Conservation (phyloP, 2,113 vertebrate genomes). For the Muntiacus muntjak region DNA sequence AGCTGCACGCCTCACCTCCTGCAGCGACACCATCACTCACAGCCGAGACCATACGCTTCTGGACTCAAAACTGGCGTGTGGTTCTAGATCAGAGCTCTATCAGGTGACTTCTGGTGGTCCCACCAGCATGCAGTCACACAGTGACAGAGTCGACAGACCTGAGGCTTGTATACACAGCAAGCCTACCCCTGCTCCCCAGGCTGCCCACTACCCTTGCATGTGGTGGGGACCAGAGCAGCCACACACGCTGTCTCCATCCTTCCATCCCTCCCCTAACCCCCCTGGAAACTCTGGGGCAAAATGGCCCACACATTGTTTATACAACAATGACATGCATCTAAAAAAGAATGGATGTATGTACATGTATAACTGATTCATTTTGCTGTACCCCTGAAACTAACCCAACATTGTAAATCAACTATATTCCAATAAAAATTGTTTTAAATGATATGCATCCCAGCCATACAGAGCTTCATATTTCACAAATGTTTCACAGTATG, state of each 20-base stretch:
- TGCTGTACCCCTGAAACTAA: not conserved
- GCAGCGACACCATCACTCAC: not conserved
- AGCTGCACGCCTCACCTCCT: not conserved
- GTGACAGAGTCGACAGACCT: not conserved
- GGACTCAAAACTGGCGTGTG: not conserved
- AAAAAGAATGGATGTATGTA: not conserved
- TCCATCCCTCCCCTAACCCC: not conserved
- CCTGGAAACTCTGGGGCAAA: not conserved
- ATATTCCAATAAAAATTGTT: not conserved
- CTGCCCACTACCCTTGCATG: not conserved
- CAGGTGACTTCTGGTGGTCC: not conserved
- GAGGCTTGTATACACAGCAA: not conserved
- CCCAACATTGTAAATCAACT: not conserved
- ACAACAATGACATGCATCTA: not conserved
- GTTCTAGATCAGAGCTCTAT: not conserved
- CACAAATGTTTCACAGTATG: not conserved
- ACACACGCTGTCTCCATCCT: not conserved
- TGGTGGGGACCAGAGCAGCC: not conserved
- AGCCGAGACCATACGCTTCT: not conserved
- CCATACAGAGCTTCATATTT: not conserved
- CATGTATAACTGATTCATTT: not conserved
- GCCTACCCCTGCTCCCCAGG: not conserved
- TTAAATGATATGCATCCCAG: not conserved
- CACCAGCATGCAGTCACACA: rapidly evolving
- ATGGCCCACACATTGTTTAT: not conserved